Evolutionary conservation across 2,888 invertebrate genomes (phyloP).

Genomic region (Campopleginae sp.): DNA sequence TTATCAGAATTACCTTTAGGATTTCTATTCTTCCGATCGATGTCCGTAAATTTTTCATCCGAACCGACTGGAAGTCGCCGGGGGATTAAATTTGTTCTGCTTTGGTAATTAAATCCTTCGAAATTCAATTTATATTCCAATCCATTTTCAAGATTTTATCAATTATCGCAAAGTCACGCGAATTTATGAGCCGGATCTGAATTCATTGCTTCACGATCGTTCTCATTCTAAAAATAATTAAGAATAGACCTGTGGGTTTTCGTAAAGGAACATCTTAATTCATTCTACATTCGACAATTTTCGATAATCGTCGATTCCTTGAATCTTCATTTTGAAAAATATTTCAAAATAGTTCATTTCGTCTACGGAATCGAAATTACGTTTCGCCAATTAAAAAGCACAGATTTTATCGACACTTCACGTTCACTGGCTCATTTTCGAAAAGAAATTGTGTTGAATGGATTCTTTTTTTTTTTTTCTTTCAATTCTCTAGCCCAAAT

Average conservation of each 20-base stretch:
- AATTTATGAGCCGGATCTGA: background rate
- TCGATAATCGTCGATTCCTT: too few species aligned
- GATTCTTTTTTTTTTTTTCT: background rate
- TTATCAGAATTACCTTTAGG: background rate
- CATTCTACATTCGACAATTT: too few species aligned
- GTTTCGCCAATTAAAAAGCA: background rate
- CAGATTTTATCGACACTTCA: background rate
- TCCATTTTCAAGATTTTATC: background rate
- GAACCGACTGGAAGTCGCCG: background rate
- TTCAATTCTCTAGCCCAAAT: background rate
- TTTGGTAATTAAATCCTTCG: background rate
- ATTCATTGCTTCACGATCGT: background rate
- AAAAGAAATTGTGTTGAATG: background rate
- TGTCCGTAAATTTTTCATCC: background rate
- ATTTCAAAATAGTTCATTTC: background rate
- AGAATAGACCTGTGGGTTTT: background rate
- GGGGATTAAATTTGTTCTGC: background rate
- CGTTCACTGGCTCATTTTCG: background rate
- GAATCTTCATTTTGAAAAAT: background rate
- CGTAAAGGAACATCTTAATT: too few species aligned
- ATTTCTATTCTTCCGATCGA: background rate
- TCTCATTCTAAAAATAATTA: background rate
- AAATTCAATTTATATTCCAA: background rate
- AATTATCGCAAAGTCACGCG: background rate
- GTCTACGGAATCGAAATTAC: too few species aligned